Evolutionary conservation across 2,888 invertebrate genomes (phyloP), one percentile per base, ranked within the genome.

Genomic region (Lypha dubia): DNA sequence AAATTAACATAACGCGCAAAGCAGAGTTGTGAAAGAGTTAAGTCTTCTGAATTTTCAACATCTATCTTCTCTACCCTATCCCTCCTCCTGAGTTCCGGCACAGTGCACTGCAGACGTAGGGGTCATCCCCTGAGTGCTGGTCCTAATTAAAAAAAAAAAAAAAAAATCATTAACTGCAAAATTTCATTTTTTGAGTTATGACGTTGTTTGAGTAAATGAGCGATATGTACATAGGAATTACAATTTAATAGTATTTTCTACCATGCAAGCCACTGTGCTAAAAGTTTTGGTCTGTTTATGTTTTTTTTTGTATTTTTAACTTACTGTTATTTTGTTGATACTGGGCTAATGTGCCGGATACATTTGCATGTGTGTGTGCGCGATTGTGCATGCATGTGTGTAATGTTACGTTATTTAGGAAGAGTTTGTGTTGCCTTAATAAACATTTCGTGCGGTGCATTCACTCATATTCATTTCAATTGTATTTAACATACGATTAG

Each of bases 401-500:
- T 15, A 75, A 51, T 38, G 68, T 70, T 53, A 46, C 20, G 70
- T 79, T 79, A 62, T 28, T 41, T 51, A 62, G 20, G 20, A 46
- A 44, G 56, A 56, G 3, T 56, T 22, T 44, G 20, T 35, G 22
- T 63, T n/a, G 46, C 38, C 56, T 35, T 17, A 62, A 77, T 71
- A 63, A 3, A 56, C n/a, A 41, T 44, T 53, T 67, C 44, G 44
- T 60, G 58, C 67, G 35, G 32, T 80, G 67, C 80, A 75, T 68
- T 81, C 67, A 28, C 24, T 49, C 20, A 58, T 32, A 67, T 35
- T 24, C 20, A 28, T 62, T 53, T 8, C 17, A 15, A 62, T 63
- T 24, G 32, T 22, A 44, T 63, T 44, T 63, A 28, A 53, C 46
- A 44, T 79, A 53, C 71, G 56, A 65, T 65, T 71, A 65, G 46